Conservation (phyloP, 2,113 vertebrate species). For the Oryzias curvinotus region DNA sequence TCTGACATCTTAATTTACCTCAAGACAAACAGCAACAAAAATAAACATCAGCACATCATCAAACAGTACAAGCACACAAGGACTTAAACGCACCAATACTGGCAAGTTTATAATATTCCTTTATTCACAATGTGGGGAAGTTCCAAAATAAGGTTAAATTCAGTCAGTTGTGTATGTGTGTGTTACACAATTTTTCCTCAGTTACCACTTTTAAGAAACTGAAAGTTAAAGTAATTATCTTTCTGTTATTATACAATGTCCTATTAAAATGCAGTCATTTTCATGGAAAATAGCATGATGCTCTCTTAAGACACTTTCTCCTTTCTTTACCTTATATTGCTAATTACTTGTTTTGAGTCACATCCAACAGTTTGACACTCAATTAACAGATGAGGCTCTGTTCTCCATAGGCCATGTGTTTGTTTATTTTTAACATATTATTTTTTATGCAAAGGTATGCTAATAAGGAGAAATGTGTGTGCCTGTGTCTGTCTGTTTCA, state of each 20-base stretch:
- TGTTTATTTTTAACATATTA: slow-evolving; percentile 47
- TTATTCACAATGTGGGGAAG: slow-evolving; percentile 29
- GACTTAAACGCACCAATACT: slow-evolving; percentile 27
- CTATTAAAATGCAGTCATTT: slow-evolving; percentile 29
- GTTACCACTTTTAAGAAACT: slow-evolving; percentile 28
- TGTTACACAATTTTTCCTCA: slow-evolving; percentile 13
- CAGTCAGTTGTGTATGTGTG: background rate
- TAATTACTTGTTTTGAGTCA: slow-evolving; percentile 57
- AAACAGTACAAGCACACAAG: slow-evolving; percentile 44
- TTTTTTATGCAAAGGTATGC: slow-evolving; percentile 40
- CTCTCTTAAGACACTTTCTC: slow-evolving; percentile 30
- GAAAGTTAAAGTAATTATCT: slow-evolving; percentile 31
- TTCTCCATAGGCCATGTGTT: slow-evolving; percentile 37
- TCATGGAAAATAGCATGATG: slow-evolving; percentile 24
- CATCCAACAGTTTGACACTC: slow-evolving; percentile 45
- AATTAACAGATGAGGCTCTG: slow-evolving; percentile 52
- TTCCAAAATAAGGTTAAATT: slow-evolving; percentile 36
- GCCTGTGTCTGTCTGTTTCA: slow-evolving; percentile 2
- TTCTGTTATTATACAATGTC: slow-evolving; percentile 22
- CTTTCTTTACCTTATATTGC: slow-evolving; percentile 48
- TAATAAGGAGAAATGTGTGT: slow-evolving; percentile 36
- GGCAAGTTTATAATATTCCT: slow-evolving; percentile 14
- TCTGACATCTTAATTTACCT: slow-evolving; percentile 74
- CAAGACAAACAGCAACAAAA: slow-evolving; percentile 64
- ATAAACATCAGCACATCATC: slow-evolving; percentile 66